phyloP scores from a whole-genome alignment of 2,888 invertebrate species.

The Scrobipalpa atriplicella region DNA sequence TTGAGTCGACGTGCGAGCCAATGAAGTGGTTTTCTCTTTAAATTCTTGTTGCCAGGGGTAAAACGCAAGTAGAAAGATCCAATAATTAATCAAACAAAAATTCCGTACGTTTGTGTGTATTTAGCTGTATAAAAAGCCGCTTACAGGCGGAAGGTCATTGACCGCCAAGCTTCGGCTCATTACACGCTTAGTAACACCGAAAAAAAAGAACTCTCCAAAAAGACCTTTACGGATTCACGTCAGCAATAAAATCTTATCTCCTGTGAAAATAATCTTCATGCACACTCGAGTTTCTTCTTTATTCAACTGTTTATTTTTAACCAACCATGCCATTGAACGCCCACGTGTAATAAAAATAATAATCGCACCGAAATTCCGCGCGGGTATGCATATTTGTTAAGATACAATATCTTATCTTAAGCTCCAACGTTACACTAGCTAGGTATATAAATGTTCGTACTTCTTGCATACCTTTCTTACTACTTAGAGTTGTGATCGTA shows the following conservation, averaged over 20 bases:
- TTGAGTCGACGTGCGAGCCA: too few relatives aligned
- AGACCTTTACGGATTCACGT: neutral
- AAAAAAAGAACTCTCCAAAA: neutral
- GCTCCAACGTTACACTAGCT: too few relatives aligned
- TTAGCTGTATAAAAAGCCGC: neutral
- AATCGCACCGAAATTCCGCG: slow-evolving; percentile 21
- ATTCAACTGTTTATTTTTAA: slow-evolving; percentile 1
- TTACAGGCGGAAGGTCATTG: neutral
- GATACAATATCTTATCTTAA: neutral
- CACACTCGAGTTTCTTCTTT: neutral
- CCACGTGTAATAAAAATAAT: neutral
- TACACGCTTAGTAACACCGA: neutral
- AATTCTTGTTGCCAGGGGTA: too few relatives aligned
- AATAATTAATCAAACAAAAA: neutral
- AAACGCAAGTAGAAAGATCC: neutral
- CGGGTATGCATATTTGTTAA: neutral
- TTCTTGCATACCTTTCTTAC: too few relatives aligned
- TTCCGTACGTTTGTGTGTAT: neutral
- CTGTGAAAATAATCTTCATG: neutral
- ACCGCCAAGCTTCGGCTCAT: neutral
- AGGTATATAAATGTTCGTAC: too few relatives aligned
- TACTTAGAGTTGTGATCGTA: too few relatives aligned
- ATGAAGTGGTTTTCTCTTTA: too few relatives aligned
- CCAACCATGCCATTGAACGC: slow-evolving; percentile 6
- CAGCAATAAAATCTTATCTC: neutral